These are phyloP conservation scores for Semaprochilodus insignis DNA, from an alignment of 2,797 vertebrate species.

Conservation along the genomic window DNA sequence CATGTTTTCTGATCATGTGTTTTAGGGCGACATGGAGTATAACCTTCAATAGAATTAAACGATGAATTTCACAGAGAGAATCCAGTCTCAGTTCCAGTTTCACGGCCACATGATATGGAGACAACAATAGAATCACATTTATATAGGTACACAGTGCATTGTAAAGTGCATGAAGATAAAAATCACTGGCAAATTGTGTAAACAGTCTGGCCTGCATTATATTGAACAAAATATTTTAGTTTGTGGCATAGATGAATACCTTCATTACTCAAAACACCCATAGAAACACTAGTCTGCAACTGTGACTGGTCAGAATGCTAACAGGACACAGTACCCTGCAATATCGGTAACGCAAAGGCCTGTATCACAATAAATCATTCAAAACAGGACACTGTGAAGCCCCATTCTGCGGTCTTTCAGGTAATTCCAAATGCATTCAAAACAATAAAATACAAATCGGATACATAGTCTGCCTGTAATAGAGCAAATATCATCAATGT, in stretches of 20 bases:
- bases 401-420: not conserved
- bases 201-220: not conserved
- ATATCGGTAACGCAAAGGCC: no score
- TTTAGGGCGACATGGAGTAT: not conserved
- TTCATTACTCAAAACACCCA: not conserved
- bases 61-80: not conserved
- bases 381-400: not conserved
- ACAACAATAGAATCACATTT: no score
- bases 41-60: not conserved
- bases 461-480: not conserved
- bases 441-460: no score
- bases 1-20: not conserved
- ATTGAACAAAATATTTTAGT: not conserved
- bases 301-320: not conserved
- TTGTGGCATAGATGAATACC: not conserved
- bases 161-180: not conserved
- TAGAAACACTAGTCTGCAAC: not conserved
- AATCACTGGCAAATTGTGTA: not conserved
- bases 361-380: not conserved
- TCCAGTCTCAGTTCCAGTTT: not conserved
- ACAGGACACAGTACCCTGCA: not conserved
- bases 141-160: no score
- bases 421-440: not conserved
- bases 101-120: not conserved
- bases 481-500: not conserved